A percentile compares a stretch with the other conserved stretches of the same genome.
Conservation (phyloP, 2,797 vertebrate species). For the Cyprinodon diabolis region DNA sequence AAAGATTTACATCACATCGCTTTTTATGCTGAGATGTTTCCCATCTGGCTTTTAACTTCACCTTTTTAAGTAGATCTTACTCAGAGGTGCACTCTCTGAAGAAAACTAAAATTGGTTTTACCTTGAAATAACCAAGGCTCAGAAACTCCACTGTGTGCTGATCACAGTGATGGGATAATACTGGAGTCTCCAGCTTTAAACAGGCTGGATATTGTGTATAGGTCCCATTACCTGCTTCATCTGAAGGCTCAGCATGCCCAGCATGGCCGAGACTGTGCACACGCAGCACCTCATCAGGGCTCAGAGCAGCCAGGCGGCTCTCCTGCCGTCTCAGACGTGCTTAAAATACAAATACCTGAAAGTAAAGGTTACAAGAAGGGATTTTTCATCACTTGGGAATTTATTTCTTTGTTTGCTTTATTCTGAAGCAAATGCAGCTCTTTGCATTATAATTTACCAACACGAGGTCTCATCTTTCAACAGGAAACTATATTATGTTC, state of each 20-base stretch:
- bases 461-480: conserved; percentile 74
- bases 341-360: conserved; percentile 25
- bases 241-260: conserved; percentile 69
- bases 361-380: conserved; percentile 19
- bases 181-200: conserved; percentile 47
- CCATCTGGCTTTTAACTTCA: conserved; percentile 26
- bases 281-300: conserved; percentile 71
- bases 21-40: conserved; percentile 18
- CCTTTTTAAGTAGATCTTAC: conserved; percentile 51
- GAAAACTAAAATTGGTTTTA: conserved; percentile 37
- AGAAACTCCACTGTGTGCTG: conserved; percentile 17
- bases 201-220: conserved; percentile 38
- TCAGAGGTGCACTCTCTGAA: conserved; percentile 77
- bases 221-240: conserved; percentile 60
- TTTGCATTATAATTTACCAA: conserved; percentile 64
- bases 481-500: conserved; percentile 65
- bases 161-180: conserved; percentile 32
- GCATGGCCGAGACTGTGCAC: conserved; percentile 73
- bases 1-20: conserved; percentile 20
- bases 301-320: conserved; percentile 51
- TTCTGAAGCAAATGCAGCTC: conserved; percentile 22
- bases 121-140: conserved; percentile 32
- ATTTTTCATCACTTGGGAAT: conserved; percentile 42
- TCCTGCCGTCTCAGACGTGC: conserved; percentile 36
- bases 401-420: conserved; percentile 33